Conservation (phyloP, 2,113 vertebrate genomes). For the Mesoclemmys tuberculata region DNA sequence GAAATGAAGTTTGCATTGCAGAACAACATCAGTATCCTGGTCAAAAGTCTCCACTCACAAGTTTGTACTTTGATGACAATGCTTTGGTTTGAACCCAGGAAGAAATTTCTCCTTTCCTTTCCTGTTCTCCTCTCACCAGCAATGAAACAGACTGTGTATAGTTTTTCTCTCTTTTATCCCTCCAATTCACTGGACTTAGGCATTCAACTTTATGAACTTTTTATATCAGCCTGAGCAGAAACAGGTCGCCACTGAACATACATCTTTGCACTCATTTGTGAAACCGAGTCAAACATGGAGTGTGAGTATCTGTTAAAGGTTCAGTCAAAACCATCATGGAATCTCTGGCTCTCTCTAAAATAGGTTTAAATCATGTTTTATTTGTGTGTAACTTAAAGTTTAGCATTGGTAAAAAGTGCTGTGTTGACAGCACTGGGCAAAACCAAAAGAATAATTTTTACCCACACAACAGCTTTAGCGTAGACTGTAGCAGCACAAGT, state of each 20-base stretch:
- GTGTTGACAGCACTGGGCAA: background rate
- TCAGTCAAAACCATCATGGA: background rate
- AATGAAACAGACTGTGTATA: conserved; percentile 36
- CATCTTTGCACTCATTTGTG: background rate
- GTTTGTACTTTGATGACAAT: conserved; percentile 30
- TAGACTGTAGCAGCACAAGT: no score
- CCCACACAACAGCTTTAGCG: no score
- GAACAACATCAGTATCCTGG: background rate
- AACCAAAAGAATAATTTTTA: background rate
- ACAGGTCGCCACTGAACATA: background rate
- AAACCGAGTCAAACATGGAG: conserved; percentile 60
- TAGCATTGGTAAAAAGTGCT: background rate
- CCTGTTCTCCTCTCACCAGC: background rate
- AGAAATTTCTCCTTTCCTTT: conserved; percentile 12
- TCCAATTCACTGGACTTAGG: conserved; percentile 45
- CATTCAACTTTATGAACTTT: conserved; percentile 51
- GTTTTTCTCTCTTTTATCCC: conserved; percentile 26
- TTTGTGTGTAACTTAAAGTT: background rate
- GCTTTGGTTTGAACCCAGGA: conserved; percentile 34
- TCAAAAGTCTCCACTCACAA: background rate
- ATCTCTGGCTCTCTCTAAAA: background rate
- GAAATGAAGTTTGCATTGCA: background rate
- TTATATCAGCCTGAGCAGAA: conserved; percentile 23
- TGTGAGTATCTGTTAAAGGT: background rate
- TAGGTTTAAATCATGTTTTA: background rate